A percentile compares a stretch with the other conserved stretches of the same genome.
These are phyloP conservation scores for Gymnosoma rotundatum DNA, from an alignment of 2,888 invertebrate species.

Conservation along the genomic window DNA sequence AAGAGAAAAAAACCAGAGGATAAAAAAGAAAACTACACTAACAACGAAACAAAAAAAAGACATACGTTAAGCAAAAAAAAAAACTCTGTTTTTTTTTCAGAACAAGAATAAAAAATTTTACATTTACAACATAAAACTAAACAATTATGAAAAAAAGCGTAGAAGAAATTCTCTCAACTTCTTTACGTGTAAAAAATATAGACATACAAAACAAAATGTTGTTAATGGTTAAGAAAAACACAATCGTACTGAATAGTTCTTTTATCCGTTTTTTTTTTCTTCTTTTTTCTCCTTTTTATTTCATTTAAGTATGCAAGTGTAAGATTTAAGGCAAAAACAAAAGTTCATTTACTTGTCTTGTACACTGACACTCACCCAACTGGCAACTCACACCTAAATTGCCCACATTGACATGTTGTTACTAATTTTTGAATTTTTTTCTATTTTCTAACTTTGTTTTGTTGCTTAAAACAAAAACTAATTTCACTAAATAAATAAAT, in stretches of 20 bases:
- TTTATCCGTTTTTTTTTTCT: background rate
- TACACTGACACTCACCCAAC: background rate
- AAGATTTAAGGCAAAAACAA: slow-evolving; percentile 33
- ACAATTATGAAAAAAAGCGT: background rate
- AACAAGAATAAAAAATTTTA: background rate
- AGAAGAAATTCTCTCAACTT: background rate
- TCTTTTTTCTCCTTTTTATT: background rate
- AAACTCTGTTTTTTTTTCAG: background rate
- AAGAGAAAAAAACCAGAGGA: slow-evolving; percentile 22
- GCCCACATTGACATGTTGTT: slow-evolving; percentile 10
- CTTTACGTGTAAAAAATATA: background rate
- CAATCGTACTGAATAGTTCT: slow-evolving; percentile 31
- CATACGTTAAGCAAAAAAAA: slow-evolving; percentile 21
- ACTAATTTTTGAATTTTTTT: slow-evolving; percentile 17
- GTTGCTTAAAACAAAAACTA: background rate
- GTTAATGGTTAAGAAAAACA: slow-evolving; percentile 28
- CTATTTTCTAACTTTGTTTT: background rate
- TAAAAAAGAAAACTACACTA: slow-evolving; percentile 20
- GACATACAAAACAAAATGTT: background rate
- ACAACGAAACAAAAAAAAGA: slow-evolving; percentile 17
- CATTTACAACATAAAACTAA: slow-evolving; percentile 33
- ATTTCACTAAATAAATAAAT: background rate
- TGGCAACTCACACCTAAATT: background rate
- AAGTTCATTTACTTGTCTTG: slow-evolving; percentile 54
- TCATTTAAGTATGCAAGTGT: background rate